Evolutionary conservation across 2,113 vertebrate species (phyloP), one percentile per base, ranked within the genome.

Genomic region (Paramisgurnus dabryanus): DNA sequence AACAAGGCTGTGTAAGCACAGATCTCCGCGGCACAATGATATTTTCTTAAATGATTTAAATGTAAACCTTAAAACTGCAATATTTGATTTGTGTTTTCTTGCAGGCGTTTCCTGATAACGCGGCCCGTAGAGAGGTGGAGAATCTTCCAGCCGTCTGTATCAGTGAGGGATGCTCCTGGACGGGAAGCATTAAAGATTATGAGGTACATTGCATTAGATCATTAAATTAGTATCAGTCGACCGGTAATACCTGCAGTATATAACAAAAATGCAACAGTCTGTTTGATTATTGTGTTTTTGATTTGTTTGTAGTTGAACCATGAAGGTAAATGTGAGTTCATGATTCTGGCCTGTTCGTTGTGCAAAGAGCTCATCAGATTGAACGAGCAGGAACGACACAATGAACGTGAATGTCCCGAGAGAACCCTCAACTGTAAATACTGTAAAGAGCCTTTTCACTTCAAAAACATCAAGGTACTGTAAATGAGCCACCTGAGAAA

Each of bases 81-180:
- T 3, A 34, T 34, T 27, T 45, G 27, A 5, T 3, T 11, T 82
- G 11, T 67, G 78, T 79, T 45, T 73, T 58, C 45, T 10, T 57
- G 40, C 80, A 99, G 97, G 96, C 96, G 12, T 99, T 99, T 86
- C 95, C 96, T 0, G 97, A 99, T 88, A 99, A 99, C 0, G 97
- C 97, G 0, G 97, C 97, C 0, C 94, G 97, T 3, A 93, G 97
- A 84, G 97, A 99, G 80, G 95, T 98, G 55, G 96, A 99, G 85
- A 94, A 94, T n/a, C 85, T 99, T 85, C 94, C 95, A 0, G 96
- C 96, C 0, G 74, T 95, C 61, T 99, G 97, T 84, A 90, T 93
- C 61, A 96, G 94, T 2, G 93, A 94, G 0, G 96, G 94, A 43
- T 99, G 97, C 85, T 88, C 89, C 0, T 99, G 97, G 97, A 96